phyloP scores from a whole-genome alignment of 2,888 invertebrate species.

The Fissipunctia ypsillon region DNA sequence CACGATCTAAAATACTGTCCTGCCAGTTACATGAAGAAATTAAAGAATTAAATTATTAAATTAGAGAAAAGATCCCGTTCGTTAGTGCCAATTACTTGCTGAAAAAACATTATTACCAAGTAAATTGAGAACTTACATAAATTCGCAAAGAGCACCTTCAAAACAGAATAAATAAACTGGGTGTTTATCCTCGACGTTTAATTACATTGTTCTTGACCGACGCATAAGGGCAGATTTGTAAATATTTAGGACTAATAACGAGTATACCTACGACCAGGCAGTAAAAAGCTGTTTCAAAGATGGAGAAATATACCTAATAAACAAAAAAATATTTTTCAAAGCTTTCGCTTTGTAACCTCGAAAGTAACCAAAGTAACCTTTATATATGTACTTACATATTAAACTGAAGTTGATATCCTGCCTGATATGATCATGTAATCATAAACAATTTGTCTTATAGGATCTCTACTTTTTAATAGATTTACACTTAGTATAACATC shows the following conservation, averaged over 20 bases:
- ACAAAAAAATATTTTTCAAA: neutral
- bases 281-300: neutral
- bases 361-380: no score
- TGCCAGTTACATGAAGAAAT: neutral
- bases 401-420: neutral
- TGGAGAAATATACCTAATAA: neutral
- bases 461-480: no score
- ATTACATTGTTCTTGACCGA: conserved; percentile 26
- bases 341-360: neutral
- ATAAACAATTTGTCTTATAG: neutral
- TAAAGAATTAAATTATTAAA: no score
- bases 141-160: neutral
- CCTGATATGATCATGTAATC: neutral
- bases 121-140: neutral
- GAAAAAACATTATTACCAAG: conserved; percentile 7
- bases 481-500: no score
- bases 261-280: neutral
- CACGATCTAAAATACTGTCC: neutral
- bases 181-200: conserved; percentile 16
- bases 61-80: no score
- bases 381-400: no score
- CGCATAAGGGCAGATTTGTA: conserved; percentile 13
- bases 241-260: conserved; percentile 17
- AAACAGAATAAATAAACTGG: conserved; percentile 1
- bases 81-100: neutral